phyloP scores from a whole-genome alignment of 2,113 vertebrate species.

The Bothrops jararaca region DNA sequence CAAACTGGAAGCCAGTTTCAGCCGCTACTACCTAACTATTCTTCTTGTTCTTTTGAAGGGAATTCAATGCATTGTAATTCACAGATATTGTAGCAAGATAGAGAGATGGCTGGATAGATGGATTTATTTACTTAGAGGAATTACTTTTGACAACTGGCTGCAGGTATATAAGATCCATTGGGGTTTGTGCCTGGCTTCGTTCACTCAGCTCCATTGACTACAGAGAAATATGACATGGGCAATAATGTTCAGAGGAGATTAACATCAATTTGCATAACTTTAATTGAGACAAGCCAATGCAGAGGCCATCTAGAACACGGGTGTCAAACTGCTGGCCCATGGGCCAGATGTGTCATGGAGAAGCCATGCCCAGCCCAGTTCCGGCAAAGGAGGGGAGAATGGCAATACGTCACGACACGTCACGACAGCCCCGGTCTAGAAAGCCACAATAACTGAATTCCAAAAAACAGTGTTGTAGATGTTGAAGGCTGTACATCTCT shows the following conservation, averaged over 20 bases:
- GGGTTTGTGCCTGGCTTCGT: not conserved
- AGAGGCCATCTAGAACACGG: not conserved
- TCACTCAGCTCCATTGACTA: slow-evolving; percentile 3
- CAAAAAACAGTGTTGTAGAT: not conserved
- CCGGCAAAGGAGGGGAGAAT: too few species aligned
- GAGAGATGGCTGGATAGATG: not conserved
- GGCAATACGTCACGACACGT: too few species aligned
- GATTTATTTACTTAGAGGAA: slow-evolving; percentile 18
- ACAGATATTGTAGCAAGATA: slow-evolving; percentile 1
- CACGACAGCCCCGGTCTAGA: not conserved
- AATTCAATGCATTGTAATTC: not conserved
- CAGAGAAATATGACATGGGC: not conserved
- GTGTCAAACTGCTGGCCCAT: too few species aligned
- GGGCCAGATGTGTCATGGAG: too few species aligned
- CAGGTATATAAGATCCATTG: slow-evolving; percentile 6
- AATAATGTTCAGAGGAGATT: slow-evolving; percentile 7
- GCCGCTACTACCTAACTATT: not conserved
- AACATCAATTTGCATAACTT: not conserved
- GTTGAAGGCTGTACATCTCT: not conserved
- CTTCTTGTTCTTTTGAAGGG: not conserved
- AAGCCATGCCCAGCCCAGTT: too few species aligned
- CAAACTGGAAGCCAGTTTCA: not conserved
- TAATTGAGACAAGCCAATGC: not conserved
- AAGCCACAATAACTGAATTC: not conserved
- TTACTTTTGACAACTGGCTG: slow-evolving; percentile 12